Evolutionary conservation across 2,888 invertebrate species (phyloP).

Genomic region (Megaustenia siamemsis): DNA sequence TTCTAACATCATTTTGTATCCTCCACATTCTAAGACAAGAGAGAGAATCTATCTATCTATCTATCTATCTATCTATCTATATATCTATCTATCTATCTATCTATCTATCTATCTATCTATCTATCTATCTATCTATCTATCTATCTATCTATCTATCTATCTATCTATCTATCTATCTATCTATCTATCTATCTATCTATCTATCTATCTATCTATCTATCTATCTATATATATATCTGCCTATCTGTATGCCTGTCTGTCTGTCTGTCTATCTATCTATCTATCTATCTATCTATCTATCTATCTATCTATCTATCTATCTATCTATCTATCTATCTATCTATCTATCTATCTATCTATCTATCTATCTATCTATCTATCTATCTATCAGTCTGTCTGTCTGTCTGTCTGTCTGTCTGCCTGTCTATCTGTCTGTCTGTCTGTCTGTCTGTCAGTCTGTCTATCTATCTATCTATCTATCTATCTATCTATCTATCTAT

Average conservation of each 20-base stretch:
- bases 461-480: no score
- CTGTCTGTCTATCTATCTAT: background rate
- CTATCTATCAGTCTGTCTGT: background rate
- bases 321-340: background rate
- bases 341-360: background rate
- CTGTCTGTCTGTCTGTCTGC: background rate
- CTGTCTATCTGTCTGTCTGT: no score
- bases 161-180: background rate
- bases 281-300: background rate
- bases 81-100: no score
- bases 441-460: no score
- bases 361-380: background rate
- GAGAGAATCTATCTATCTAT: conserved; percentile 7
- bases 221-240: background rate
- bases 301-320: background rate
- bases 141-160: conserved; percentile 3
- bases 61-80: background rate
- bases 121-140: no score
- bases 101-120: no score
- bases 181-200: background rate
- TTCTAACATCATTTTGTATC: no score
- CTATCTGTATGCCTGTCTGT: background rate
- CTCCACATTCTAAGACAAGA: no score
- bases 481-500: no score
- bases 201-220: background rate